phyloP scores from a whole-genome alignment of 2,888 invertebrate genomes.

The Horisme vitalbata region DNA sequence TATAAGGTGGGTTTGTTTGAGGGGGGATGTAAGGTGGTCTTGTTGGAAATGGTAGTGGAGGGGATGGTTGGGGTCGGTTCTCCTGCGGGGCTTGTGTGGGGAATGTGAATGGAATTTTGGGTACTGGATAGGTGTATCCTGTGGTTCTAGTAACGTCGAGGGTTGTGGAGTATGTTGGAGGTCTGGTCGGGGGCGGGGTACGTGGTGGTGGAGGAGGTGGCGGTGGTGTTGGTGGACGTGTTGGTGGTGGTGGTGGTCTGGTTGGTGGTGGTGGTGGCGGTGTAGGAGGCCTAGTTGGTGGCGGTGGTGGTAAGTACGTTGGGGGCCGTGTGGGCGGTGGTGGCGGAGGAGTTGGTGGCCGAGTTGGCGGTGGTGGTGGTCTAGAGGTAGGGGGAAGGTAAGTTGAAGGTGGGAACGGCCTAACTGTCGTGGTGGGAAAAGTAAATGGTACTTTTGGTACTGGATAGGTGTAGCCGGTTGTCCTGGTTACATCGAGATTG shows the following conservation, averaged over 20 bases:
- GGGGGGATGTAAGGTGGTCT: slow-evolving; percentile 26
- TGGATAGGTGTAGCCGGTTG: slow-evolving; percentile 54
- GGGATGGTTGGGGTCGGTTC: slow-evolving; percentile 22
- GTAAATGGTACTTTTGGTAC: slow-evolving; percentile 41
- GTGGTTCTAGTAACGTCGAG: slow-evolving; percentile 44
- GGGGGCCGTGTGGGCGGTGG: slow-evolving; percentile 34
- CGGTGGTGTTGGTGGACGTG: slow-evolving; percentile 25
- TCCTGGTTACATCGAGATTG: slow-evolving; percentile 35
- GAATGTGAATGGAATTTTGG: slow-evolving; percentile 51
- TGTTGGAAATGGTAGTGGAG: slow-evolving; percentile 32
- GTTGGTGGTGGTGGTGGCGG: slow-evolving; percentile 37
- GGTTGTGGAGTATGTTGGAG: slow-evolving; percentile 40
- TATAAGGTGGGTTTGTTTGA: slow-evolving; percentile 30
- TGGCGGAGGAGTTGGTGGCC: slow-evolving; percentile 32
- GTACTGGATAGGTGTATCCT: slow-evolving; percentile 55
- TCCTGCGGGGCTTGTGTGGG: slow-evolving; percentile 38
- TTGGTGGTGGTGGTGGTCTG: slow-evolving; percentile 28
- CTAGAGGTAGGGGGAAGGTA: slow-evolving; percentile 31
- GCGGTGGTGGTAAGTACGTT: slow-evolving; percentile 28
- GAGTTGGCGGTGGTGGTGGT: slow-evolving; percentile 25
- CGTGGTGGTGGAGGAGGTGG: slow-evolving; percentile 36
- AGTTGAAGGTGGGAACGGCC: slow-evolving; percentile 33
- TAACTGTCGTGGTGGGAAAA: slow-evolving; percentile 25
- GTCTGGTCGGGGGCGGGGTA: slow-evolving; percentile 36
- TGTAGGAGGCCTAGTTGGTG: slow-evolving; percentile 29